Evolutionary conservation across 2,797 vertebrate species (phyloP).

Genomic region (Paratrypauchen microcephalus): DNA sequence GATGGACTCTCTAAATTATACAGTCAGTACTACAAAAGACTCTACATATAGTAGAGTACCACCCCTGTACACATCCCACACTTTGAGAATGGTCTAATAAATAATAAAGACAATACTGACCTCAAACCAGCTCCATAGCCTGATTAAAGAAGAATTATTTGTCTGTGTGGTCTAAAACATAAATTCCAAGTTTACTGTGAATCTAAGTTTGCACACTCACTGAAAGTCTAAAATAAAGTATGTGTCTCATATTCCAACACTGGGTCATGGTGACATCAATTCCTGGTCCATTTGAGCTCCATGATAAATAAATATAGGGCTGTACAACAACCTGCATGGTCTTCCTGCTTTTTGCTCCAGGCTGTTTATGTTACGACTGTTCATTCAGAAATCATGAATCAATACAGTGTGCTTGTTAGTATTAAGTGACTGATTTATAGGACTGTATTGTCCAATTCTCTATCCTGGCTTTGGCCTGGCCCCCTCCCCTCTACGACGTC

Average conservation of each 20-base stretch:
- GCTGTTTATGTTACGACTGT: not conserved
- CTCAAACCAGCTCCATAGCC: no score
- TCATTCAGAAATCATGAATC: slow-evolving; percentile 20
- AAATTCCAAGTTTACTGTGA: no score
- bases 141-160: no score
- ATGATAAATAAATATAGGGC: not conserved
- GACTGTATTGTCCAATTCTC: slow-evolving; percentile 18
- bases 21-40: no score
- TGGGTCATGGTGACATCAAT: not conserved
- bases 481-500: slow-evolving; percentile 32
- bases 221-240: not conserved
- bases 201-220: not conserved
- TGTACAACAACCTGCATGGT: not conserved
- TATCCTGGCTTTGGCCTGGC: not conserved
- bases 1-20: no score
- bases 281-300: not conserved
- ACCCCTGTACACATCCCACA: no score
- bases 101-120: no score
- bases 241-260: not conserved
- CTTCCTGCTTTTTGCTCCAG: not conserved
- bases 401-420: slow-evolving; percentile 2
- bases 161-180: no score
- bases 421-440: slow-evolving; percentile 36
- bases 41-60: no score
- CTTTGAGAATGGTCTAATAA: no score